Percentiles rank a stretch among this genome's conserved stretches.
These are phyloP conservation scores for Augochlorella aurata DNA, from an alignment of 2,888 invertebrate genomes.

Conservation along the genomic window DNA sequence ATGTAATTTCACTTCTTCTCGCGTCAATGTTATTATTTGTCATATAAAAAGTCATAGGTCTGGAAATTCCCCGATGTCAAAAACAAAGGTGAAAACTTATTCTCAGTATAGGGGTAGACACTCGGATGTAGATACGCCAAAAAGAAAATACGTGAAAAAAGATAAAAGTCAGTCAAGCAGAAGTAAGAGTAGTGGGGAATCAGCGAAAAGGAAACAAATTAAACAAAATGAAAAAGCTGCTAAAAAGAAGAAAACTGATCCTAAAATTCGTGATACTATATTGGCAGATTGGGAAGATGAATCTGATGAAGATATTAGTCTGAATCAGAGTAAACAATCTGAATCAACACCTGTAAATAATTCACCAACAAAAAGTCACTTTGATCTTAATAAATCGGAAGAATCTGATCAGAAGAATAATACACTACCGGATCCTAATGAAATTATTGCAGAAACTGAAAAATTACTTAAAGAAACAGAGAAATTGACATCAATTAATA, in stretches of 20 bases:
- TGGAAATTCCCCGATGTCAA: conserved; percentile 76
- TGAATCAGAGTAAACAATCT: conserved; percentile 65
- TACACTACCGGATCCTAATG: conserved; percentile 64
- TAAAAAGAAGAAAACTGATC: conserved; percentile 84
- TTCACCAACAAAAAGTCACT: conserved; percentile 35
- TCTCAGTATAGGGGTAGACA: conserved; percentile 65
- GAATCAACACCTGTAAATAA: conserved; percentile 46
- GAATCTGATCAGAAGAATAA: conserved; percentile 44
- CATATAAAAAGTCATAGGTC: conserved; percentile 88
- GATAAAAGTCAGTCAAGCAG: conserved; percentile 74
- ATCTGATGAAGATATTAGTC: conserved; percentile 80
- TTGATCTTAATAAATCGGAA: conserved; percentile 39
- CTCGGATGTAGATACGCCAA: conserved; percentile 72
- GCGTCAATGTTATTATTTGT: conserved; percentile 88
- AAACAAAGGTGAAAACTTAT: conserved; percentile 69
- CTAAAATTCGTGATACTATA: conserved; percentile 87
- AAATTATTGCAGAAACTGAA: conserved; percentile 73
- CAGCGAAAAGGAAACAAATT: conserved; percentile 75
- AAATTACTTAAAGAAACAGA: conserved; percentile 78
- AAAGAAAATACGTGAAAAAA: conserved; percentile 82
- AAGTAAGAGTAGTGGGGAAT: conserved; percentile 78
- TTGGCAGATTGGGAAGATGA: conserved; percentile 91
- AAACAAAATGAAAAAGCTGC: conserved; percentile 74
- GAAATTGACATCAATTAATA: conserved; percentile 66
- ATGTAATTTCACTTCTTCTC: conserved; percentile 86